These are phyloP conservation scores for Polydrusus tereticollis DNA, from an alignment of 2,888 invertebrate species.

Conservation along the genomic window DNA sequence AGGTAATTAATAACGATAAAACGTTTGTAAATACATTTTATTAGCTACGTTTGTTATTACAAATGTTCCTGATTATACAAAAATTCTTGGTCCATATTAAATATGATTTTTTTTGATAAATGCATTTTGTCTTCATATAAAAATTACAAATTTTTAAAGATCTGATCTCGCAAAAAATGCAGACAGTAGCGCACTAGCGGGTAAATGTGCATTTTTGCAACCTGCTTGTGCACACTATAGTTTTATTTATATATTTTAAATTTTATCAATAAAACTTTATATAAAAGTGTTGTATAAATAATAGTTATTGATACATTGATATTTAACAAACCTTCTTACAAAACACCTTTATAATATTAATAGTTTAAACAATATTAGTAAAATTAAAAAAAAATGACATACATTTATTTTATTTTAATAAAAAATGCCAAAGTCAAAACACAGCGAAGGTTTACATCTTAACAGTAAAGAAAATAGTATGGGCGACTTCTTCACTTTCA, in stretches of 20 bases:
- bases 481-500: no score
- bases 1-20: neutral
- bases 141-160: neutral
- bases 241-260: no score
- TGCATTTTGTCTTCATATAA: neutral
- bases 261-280: no score
- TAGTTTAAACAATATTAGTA: neutral
- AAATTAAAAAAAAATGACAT: neutral
- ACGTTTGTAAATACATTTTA: neutral
- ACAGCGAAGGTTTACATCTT: no score
- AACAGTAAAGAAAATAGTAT: no score
- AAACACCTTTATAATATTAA: neutral
- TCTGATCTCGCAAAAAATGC: no score
- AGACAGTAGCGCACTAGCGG: no score
- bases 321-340: neutral
- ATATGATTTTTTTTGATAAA: neutral
- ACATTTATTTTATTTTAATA: neutral
- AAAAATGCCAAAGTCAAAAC: no score
- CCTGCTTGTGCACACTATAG: no score
- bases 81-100: constrained; percentile 1
- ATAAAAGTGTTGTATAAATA: neutral
- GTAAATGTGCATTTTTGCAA: no score
- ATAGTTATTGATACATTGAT: neutral
- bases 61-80: neutral
- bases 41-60: neutral